Conservation (phyloP, 2,113 vertebrate genomes). For the Lipotes vexillifer region DNA sequence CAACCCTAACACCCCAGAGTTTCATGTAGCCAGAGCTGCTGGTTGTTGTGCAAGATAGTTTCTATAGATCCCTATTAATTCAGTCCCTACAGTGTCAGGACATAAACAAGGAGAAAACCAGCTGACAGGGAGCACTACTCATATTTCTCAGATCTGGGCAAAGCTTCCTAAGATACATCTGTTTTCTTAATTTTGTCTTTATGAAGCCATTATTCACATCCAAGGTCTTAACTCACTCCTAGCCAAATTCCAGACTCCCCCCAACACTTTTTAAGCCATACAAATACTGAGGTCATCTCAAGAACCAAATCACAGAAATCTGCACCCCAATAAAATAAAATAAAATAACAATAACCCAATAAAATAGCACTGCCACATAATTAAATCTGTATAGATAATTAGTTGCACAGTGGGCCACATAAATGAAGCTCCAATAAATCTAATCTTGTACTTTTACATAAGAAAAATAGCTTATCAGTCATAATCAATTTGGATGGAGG, state of each 20-base stretch:
- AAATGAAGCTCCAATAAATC: background rate
- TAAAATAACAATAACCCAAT: background rate
- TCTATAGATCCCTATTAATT: background rate
- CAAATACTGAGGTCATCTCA: background rate
- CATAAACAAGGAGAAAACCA: background rate
- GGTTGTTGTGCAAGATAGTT: background rate
- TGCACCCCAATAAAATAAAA: background rate
- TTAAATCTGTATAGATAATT: background rate
- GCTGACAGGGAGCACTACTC: background rate
- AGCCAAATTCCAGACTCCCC: background rate
- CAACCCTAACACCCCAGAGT: background rate
- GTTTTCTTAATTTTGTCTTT: conserved; percentile 52
- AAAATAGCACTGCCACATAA: background rate
- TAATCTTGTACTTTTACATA: background rate
- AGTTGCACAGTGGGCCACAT: too few relatives aligned
- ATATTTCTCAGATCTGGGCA: conserved; percentile 44
- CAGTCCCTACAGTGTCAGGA: background rate
- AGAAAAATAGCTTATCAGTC: background rate
- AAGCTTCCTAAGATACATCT: conserved; percentile 48
- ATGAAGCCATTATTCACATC: conserved; percentile 48
- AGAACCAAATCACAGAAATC: background rate
- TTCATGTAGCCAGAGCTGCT: background rate
- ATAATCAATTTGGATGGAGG: background rate
- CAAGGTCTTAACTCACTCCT: background rate
- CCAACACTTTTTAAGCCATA: background rate